phyloP scores from a whole-genome alignment of 2,888 invertebrate species.

The Galerucella calmariensis region DNA sequence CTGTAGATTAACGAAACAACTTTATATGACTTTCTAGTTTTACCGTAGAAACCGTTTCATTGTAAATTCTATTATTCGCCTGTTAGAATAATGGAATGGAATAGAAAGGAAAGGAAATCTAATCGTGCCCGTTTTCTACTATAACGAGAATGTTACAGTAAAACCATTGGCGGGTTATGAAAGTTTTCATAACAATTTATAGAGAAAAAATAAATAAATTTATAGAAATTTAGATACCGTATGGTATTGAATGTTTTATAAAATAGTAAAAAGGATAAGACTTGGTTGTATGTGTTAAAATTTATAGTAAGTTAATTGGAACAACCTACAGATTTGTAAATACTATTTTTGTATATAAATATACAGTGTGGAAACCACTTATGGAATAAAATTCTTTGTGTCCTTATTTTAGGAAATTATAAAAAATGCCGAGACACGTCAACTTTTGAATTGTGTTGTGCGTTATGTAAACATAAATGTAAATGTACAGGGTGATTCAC shows the following conservation, averaged over 20 bases:
- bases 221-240: background rate
- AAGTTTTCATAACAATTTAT: background rate
- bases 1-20: background rate
- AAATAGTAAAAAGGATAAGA: background rate
- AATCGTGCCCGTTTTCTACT: slow-evolving; percentile 49
- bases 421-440: too few species aligned
- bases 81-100: slow-evolving; percentile 30
- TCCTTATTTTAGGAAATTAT: too few species aligned
- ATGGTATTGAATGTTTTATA: background rate
- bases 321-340: too few species aligned
- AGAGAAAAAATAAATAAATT: background rate
- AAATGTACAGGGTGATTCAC: too few species aligned
- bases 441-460: too few species aligned
- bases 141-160: slow-evolving; percentile 37
- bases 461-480: too few species aligned
- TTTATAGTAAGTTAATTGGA: too few species aligned
- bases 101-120: slow-evolving; percentile 49
- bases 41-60: slow-evolving; percentile 27
- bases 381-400: too few species aligned
- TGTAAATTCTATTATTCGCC: slow-evolving; percentile 27
- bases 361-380: too few species aligned
- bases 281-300: too few species aligned
- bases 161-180: slow-evolving; percentile 8
- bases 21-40: slow-evolving; percentile 17
- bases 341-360: too few species aligned